Evolutionary conservation across 2,797 vertebrate genomes (phyloP), one percentile per base, ranked within the genome.

Genomic region (Melanotaenia trifasciata): DNA sequence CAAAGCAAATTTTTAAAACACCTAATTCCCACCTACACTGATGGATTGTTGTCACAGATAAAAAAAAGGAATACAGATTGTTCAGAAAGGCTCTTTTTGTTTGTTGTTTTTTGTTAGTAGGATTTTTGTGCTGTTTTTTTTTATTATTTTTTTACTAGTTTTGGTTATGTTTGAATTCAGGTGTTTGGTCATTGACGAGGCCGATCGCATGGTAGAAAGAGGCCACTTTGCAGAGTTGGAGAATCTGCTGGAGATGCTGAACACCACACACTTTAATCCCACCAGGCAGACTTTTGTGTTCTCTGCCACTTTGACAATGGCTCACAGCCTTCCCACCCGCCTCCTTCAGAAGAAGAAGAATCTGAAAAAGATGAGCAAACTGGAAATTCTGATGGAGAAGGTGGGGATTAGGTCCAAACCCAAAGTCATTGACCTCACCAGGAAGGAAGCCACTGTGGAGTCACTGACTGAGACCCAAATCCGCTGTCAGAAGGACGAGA

Each of bases 141-240:
- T 1, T n/a, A 13, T 16, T 43, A 5, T 47, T 9, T 50, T 22
- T 50, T 10, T 50, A 22, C 47, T 22, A 8, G 11, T 0, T 2
- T 53, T 53, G 36, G 1, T 24, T 56, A 7, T 71, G n/a, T 30
- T 30, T 75, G 67, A 57, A 40, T 70, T 16, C 91, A 99, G 98
- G 88, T 99, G 97, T 87, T 94, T 99, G 76, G 98, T 99, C 43
- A 96, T 99, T 3, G 98, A 99, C 64, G 98, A 99, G 91, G 98
- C 98, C 0, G 98, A 99, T 84, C 93, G 98, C 56, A 99, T 99
- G 98, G 95, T 99, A 64, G 97, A 99, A 88, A 96, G 94, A 85
- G 98, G 97, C 60, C 98, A 99, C 91, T 99, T 98, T 78, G 93
- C 95, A 1, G 97, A 99, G 90, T 95, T 99, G 78, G 96, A 97